These are phyloP conservation scores for Condylura cristata DNA, from an alignment of 2,113 vertebrate genomes.

Conservation along the genomic window DNA sequence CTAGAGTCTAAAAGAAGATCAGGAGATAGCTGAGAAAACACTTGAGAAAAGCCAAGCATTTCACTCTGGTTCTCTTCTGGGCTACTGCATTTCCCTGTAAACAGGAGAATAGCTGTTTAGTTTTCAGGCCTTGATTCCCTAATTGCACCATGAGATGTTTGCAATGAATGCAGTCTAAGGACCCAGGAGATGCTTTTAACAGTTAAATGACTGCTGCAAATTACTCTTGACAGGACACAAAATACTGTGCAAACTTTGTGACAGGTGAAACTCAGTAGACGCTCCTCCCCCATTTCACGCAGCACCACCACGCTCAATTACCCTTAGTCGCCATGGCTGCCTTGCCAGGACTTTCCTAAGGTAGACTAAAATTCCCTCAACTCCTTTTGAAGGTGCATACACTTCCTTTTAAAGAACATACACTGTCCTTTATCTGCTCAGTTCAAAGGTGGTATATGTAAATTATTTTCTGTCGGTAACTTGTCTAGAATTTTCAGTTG, in stretches of 20 bases:
- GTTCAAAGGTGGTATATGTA: background rate
- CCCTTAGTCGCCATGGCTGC: background rate
- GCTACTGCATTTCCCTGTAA: background rate
- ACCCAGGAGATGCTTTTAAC: background rate
- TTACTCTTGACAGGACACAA: background rate
- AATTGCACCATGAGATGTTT: background rate
- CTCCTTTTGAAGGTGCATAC: constrained; percentile 16
- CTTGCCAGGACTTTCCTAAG: background rate
- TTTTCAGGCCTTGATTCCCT: background rate
- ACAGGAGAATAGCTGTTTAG: background rate
- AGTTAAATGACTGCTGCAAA: background rate
- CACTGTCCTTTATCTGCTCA: background rate
- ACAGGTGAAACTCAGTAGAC: background rate
- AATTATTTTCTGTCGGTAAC: constrained; percentile 33
- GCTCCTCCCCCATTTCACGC: background rate
- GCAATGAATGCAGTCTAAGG: background rate
- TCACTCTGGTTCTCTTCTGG: background rate
- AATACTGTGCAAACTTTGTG: background rate
- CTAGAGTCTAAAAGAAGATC: background rate
- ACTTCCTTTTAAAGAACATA: background rate
- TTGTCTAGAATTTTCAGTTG: background rate
- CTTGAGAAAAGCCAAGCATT: background rate
- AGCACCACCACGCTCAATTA: background rate
- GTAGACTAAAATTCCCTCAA: background rate
- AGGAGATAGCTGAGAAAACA: background rate